Conservation (phyloP, 2,113 vertebrate species). For the Pollimyrus isidori region DNA sequence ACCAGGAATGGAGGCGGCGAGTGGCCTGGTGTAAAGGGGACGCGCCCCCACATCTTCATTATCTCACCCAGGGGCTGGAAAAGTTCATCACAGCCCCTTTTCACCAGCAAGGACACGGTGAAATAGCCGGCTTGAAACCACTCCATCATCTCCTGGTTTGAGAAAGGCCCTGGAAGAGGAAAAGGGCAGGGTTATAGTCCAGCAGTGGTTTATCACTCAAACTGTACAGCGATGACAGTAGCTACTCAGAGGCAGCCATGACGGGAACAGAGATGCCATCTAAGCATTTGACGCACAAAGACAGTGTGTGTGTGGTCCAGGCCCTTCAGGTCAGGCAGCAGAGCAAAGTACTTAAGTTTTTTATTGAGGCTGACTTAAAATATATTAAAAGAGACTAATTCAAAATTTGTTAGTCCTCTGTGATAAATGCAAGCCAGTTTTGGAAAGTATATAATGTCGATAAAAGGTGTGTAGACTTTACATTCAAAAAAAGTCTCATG, state of each 20-base stretch:
- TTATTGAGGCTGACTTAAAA: neutral
- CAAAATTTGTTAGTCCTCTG: neutral
- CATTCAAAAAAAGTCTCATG: neutral
- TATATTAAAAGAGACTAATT: neutral
- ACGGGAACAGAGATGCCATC: neutral
- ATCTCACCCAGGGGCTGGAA: slow-evolving; percentile 91
- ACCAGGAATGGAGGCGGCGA: slow-evolving; percentile 84
- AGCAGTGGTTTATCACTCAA: neutral
- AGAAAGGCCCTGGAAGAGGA: slow-evolving; percentile 79
- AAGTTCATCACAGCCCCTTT: slow-evolving; percentile 92
- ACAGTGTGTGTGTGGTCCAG: neutral
- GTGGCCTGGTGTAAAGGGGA: slow-evolving; percentile 83
- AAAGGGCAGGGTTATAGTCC: neutral
- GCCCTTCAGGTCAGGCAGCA: neutral
- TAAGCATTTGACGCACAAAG: neutral
- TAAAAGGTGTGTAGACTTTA: neutral
- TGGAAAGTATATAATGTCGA: neutral
- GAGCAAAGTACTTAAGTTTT: neutral
- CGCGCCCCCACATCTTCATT: slow-evolving; percentile 95
- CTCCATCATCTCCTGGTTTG: slow-evolving; percentile 92
- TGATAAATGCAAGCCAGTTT: neutral
- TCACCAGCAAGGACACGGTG: slow-evolving; percentile 89
- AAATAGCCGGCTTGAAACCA: slow-evolving; percentile 99
- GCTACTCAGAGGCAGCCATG: neutral
- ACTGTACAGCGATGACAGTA: neutral